phyloP scores from a whole-genome alignment of 92 coral and sea anemone species.

The Paramuricea clavata region DNA sequence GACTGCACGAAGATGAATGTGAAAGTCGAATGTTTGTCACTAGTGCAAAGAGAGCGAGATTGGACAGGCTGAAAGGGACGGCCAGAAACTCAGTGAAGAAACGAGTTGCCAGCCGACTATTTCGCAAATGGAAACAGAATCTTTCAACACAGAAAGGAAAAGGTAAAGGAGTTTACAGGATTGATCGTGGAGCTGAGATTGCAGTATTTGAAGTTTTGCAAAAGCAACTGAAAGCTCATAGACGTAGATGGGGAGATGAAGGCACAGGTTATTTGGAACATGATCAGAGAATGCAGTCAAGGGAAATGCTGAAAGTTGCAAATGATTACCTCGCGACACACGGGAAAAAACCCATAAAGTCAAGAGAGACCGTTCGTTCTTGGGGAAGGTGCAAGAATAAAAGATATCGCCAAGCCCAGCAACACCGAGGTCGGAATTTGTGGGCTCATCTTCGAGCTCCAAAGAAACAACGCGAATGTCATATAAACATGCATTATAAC shows the following conservation, averaged over 20 bases:
- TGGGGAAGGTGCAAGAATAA: conserved; percentile 57
- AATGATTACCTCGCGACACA: background rate
- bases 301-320: background rate
- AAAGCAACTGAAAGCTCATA: too few relatives aligned
- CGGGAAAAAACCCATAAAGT: background rate
- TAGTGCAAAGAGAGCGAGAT: conserved; percentile 25
- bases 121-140: conserved; percentile 42
- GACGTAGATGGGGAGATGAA: too few relatives aligned
- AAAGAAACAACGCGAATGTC: background rate
- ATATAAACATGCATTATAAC: conserved; percentile 30
- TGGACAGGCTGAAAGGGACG: conserved; percentile 28
- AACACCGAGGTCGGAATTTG: conserved; percentile 51
- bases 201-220: too few relatives aligned
- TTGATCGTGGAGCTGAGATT: too few relatives aligned
- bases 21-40: conserved; percentile 40
- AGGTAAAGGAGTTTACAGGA: too few relatives aligned
- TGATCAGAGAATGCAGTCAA: background rate
- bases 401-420: conserved; percentile 50
- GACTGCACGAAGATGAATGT: conserved; percentile 61
- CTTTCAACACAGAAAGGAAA: conserved; percentile 61
- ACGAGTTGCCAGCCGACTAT: background rate
- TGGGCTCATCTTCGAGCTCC: background rate
- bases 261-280: too few relatives aligned
- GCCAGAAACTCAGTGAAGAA: too few relatives aligned
- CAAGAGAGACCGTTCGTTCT: conserved; percentile 50